Percentiles rank a stretch among this genome's conserved stretches.
Evolutionary conservation across 2,113 vertebrate genomes (phyloP).

Genomic region (Vidua chalybeata): DNA sequence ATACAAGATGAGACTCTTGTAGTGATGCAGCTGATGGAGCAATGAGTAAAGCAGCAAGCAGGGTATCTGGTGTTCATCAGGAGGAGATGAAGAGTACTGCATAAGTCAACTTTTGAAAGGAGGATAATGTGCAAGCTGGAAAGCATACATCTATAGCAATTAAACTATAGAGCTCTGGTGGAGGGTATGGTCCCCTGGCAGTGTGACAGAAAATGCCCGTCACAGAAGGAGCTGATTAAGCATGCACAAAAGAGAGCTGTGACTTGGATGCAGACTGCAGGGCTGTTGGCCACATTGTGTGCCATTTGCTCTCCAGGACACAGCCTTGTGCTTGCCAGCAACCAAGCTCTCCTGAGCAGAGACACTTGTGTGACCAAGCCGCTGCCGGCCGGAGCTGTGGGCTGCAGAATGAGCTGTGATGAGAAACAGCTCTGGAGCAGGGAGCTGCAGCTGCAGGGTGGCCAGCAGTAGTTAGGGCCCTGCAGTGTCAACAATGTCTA

Average conservation of each 20-base stretch:
- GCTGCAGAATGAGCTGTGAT: neutral
- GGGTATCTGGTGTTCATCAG: neutral
- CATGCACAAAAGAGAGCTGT: neutral
- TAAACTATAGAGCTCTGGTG: neutral
- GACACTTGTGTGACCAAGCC: neutral
- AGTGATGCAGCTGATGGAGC: neutral
- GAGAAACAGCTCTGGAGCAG: neutral
- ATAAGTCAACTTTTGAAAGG: neutral
- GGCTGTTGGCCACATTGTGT: neutral
- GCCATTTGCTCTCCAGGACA: neutral
- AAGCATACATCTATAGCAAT: neutral
- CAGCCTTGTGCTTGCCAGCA: neutral
- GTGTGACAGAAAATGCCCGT: fast-evolving
- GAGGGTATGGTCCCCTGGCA: neutral
- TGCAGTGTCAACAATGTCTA: neutral
- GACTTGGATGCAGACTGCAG: conserved; percentile 18
- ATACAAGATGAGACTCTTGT: neutral
- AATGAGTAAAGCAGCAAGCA: neutral
- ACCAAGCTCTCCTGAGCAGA: neutral
- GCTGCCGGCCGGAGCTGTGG: neutral
- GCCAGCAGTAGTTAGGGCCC: neutral
- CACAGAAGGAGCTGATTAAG: conserved; percentile 30
- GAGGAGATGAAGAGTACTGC: neutral
- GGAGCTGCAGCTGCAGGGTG: neutral
- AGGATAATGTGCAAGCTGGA: neutral